phyloP scores from a whole-genome alignment of 2,888 invertebrate species.

The Zaprionus lineosus region DNA sequence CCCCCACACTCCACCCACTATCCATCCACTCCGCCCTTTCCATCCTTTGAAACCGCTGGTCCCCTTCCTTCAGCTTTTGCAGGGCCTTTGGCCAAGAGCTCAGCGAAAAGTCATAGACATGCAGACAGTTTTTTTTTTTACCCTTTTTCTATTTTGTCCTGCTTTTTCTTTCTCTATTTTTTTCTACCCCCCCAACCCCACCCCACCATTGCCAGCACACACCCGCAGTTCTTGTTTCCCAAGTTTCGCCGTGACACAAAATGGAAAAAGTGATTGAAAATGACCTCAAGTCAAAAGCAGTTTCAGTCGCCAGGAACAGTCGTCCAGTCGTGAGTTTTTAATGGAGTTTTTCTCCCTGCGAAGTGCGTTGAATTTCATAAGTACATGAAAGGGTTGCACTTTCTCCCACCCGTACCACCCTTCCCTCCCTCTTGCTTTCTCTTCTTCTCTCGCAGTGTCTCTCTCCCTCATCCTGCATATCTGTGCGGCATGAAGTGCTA shows the following conservation, averaged over 20 bases:
- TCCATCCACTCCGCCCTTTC: too few species aligned
- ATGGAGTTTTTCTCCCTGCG: slow-evolving; percentile 46
- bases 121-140: slow-evolving; percentile 33
- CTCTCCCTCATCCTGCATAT: too few species aligned
- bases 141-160: slow-evolving; percentile 6
- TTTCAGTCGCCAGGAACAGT: slow-evolving; percentile 45
- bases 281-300: slow-evolving; percentile 75
- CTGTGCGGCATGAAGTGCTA: too few species aligned
- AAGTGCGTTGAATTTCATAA: slow-evolving; percentile 44
- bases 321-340: slow-evolving; percentile 52
- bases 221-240: too few species aligned
- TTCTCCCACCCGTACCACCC: too few species aligned
- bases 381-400: slow-evolving; percentile 42
- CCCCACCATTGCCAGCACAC: too few species aligned
- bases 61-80: slow-evolving; percentile 2
- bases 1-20: too few species aligned
- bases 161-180: slow-evolving; percentile 38
- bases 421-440: too few species aligned
- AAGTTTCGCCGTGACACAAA: slow-evolving; percentile 52
- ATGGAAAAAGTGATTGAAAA: slow-evolving; percentile 75
- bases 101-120: slow-evolving; percentile 56
- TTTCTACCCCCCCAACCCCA: too few species aligned
- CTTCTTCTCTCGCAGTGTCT: too few species aligned
- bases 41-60: not conserved
- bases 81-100: slow-evolving; percentile 39